A percentile compares a stretch with the other conserved stretches of the same genome.
phyloP scores from a whole-genome alignment of 2,888 invertebrate species.

The Dorcus hopei region DNA sequence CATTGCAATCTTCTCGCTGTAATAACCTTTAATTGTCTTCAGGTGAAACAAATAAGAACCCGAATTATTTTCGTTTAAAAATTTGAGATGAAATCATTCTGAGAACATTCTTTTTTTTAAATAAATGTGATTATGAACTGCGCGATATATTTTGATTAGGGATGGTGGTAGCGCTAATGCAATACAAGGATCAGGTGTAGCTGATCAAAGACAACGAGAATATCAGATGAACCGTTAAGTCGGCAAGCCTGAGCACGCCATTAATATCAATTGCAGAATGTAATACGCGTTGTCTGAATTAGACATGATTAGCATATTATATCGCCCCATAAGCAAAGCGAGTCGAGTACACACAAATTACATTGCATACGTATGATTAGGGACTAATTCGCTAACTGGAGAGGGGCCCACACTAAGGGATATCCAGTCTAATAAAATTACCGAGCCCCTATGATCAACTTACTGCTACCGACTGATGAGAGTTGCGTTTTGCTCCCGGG shows the following conservation, averaged over 20 bases:
- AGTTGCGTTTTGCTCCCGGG: slow-evolving; percentile 24
- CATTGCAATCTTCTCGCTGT: no score
- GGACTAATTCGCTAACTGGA: slow-evolving; percentile 43
- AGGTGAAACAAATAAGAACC: no score
- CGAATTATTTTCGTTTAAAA: no score
- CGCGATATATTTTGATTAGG: no score
- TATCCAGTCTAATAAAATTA: slow-evolving; percentile 47
- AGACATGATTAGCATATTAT: slow-evolving; percentile 41
- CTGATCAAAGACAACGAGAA: no score
- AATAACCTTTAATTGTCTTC: no score
- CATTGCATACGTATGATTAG: slow-evolving; percentile 47
- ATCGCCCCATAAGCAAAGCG: slow-evolving; percentile 34
- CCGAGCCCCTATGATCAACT: slow-evolving; percentile 46
- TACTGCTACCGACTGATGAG: slow-evolving; percentile 32
- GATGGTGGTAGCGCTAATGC: no score
- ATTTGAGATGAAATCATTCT: no score
- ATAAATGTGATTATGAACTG: no score
- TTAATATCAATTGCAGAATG: slow-evolving; percentile 41
- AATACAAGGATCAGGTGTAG: slow-evolving; percentile 14
- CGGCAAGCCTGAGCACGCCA: slow-evolving; percentile 26
- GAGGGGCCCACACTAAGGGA: slow-evolving; percentile 44
- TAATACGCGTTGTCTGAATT: slow-evolving; percentile 38
- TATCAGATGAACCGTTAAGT: no score
- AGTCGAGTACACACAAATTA: slow-evolving; percentile 37
- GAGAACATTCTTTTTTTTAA: no score